Conservation (phyloP, 2,113 vertebrate genomes). For the Azemiops feae region DNA sequence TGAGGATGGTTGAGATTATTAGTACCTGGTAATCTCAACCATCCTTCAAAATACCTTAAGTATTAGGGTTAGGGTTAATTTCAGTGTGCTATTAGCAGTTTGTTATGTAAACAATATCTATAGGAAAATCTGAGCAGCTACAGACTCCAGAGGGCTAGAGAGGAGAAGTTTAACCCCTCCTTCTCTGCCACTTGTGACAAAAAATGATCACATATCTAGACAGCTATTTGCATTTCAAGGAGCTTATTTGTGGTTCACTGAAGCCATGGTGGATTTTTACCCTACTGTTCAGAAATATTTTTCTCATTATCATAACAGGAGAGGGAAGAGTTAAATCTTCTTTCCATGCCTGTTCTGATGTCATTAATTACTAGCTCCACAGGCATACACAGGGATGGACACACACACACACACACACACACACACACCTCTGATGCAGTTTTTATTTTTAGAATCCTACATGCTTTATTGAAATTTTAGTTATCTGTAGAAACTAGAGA, state of each 20-base stretch:
- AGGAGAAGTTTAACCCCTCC: background rate
- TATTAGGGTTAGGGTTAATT: background rate
- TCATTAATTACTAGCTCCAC: background rate
- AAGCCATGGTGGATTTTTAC: background rate
- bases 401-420: background rate
- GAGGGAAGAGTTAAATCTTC: background rate
- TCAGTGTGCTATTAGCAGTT: background rate
- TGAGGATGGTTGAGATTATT: background rate
- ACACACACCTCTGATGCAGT: background rate
- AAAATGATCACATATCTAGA: background rate
- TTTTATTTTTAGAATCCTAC: background rate
- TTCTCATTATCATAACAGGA: background rate
- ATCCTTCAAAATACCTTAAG: background rate
- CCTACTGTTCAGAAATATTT: background rate
- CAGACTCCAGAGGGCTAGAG: too few species aligned
- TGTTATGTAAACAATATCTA: background rate
- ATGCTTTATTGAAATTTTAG: background rate
- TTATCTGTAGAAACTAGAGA: background rate
- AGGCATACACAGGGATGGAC: background rate
- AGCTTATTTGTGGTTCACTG: background rate
- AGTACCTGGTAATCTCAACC: background rate
- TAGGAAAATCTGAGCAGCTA: background rate
- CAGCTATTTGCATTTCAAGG: background rate
- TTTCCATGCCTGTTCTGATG: background rate
- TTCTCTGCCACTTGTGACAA: background rate